Percentiles rank a stretch among this genome's conserved stretches.
These are phyloP conservation scores for Rhinoderma darwinii DNA, from an alignment of 2,113 vertebrate genomes.

Conservation along the genomic window DNA sequence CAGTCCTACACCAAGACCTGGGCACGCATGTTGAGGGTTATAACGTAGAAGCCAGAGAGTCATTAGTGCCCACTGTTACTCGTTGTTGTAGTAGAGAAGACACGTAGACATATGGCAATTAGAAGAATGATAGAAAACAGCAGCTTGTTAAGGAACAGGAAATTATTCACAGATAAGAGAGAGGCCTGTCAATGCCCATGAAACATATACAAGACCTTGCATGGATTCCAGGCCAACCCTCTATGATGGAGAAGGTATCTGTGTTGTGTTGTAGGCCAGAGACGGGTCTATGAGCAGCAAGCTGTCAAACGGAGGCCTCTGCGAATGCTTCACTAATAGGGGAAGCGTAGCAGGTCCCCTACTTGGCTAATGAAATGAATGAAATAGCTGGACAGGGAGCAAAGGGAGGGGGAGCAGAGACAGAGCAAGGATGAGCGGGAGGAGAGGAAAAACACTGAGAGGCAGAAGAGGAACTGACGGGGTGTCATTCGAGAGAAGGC, in stretches of 20 bases:
- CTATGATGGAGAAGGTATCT: neutral
- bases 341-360: neutral
- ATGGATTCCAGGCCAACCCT: no score
- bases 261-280: neutral
- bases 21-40: neutral
- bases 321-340: constrained; percentile 26
- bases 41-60: no score
- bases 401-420: neutral
- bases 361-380: constrained; percentile 39
- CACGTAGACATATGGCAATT: neutral
- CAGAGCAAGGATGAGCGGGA: neutral
- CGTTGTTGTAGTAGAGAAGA: no score
- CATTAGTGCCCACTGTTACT: neutral
- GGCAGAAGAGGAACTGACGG: neutral
- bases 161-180: neutral
- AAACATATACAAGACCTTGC: neutral
- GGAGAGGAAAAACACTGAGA: neutral
- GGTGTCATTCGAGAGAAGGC: neutral
- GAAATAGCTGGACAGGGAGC: constrained; percentile 35
- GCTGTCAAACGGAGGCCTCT: neutral
- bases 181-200: neutral
- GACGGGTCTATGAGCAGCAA: neutral
- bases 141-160: constrained; percentile 39
- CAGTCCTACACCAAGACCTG: neutral
- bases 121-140: constrained; percentile 33